Evolutionary conservation across 2,888 invertebrate genomes (phyloP).

Genomic region (Agonopterix subpropinquella): DNA sequence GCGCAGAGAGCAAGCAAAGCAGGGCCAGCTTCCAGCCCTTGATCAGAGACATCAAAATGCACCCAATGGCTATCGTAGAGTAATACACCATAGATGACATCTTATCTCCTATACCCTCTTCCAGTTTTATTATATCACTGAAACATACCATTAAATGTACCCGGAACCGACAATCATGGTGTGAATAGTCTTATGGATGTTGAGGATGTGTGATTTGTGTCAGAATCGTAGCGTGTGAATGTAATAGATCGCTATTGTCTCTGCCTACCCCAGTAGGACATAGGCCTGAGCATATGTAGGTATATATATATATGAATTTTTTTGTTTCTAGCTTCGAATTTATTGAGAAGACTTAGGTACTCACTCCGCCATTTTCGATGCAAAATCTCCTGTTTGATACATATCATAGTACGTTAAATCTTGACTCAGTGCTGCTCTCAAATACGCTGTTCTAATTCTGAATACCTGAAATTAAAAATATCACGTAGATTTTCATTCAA

Average conservation of each 20-base stretch:
- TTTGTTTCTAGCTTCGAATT: too few relatives aligned
- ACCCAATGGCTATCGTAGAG: conserved; percentile 79
- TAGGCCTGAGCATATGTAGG: too few relatives aligned
- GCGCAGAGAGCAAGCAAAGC: conserved; percentile 82
- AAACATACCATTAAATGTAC: conserved; percentile 9
- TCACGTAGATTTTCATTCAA: conserved; percentile 28
- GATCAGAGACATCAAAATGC: conserved; percentile 81
- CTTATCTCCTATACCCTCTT: conserved; percentile 91
- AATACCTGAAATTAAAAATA: conserved; percentile 66
- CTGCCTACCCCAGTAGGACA: too few relatives aligned
- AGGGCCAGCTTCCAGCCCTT: conserved; percentile 90
- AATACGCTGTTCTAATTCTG: conserved; percentile 78
- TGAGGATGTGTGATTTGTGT: too few relatives aligned
- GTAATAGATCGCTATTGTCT: too few relatives aligned
- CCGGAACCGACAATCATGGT: too few relatives aligned
- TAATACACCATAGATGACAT: conserved; percentile 83
- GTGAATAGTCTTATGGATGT: too few relatives aligned
- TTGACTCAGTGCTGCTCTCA: conserved; percentile 81
- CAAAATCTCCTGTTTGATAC: conserved; percentile 82
- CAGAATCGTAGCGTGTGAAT: too few relatives aligned
- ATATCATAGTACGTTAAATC: conserved; percentile 85
- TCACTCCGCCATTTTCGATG: conserved; percentile 85
- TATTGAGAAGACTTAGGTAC: conserved; percentile 17
- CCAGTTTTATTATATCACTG: conserved; percentile 84
- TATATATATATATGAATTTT: too few relatives aligned